These are phyloP conservation scores for Ypsolopha scabrella DNA, from an alignment of 2,888 invertebrate genomes.

Conservation along the genomic window DNA sequence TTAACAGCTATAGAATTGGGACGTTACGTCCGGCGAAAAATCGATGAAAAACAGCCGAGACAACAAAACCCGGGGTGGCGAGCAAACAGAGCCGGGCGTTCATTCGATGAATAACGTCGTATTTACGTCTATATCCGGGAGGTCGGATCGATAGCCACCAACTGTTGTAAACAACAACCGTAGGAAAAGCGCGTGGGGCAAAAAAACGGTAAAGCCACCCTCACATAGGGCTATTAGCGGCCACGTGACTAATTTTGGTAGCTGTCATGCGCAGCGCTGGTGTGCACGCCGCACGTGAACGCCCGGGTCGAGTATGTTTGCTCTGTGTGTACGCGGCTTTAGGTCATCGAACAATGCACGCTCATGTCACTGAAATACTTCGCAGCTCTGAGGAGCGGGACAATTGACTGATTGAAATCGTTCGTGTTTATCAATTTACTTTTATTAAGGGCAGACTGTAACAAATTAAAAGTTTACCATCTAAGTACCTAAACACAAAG, in stretches of 20 bases:
- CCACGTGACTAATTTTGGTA: conserved; percentile 68
- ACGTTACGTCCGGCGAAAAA: conserved; percentile 22
- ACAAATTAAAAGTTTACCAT: neutral
- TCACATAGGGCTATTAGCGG: conserved; percentile 51
- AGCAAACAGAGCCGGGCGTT: conserved; percentile 28
- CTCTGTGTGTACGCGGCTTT: neutral
- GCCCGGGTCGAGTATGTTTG: neutral
- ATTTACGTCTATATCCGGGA: conserved; percentile 45
- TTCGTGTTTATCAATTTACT: conserved; percentile 1
- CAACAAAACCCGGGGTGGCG: conserved; percentile 34
- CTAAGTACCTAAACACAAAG: no score
- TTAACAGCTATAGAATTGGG: conserved; percentile 1
- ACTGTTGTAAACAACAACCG: conserved; percentile 60
- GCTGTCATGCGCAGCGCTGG: conserved; percentile 55
- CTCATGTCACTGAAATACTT: neutral
- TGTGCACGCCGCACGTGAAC: neutral
- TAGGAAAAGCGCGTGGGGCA: conserved; percentile 35
- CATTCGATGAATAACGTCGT: conserved; percentile 47
- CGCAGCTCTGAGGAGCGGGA: neutral
- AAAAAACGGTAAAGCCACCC: conserved; percentile 47
- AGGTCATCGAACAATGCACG: neutral
- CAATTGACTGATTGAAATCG: conserved; percentile 2
- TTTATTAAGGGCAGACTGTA: neutral
- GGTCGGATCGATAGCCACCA: conserved; percentile 59
- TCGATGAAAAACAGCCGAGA: conserved; percentile 55